Conservation (phyloP, 2,888 invertebrate species). For the Maniola hyperantus region DNA sequence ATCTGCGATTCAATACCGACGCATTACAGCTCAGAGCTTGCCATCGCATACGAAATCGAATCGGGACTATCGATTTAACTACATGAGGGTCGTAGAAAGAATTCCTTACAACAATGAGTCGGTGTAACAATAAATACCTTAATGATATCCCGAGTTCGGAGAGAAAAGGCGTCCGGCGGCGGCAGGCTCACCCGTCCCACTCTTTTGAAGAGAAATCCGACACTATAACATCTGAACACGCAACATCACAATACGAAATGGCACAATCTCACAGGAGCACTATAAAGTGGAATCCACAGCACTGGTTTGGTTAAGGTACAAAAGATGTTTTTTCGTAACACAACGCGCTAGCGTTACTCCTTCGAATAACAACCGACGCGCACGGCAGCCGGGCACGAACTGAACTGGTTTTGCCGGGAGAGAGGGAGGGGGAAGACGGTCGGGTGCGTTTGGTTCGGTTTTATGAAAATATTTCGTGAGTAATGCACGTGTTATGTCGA, state of each 20-base stretch:
- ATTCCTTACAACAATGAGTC: constrained; percentile 81
- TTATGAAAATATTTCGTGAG: constrained; percentile 83
- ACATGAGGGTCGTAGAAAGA: constrained; percentile 74
- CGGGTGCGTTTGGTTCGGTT: constrained; percentile 79
- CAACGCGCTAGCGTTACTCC: constrained; percentile 60
- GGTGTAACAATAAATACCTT: constrained; percentile 83
- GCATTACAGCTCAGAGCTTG: constrained; percentile 57
- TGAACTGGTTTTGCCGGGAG: constrained; percentile 74
- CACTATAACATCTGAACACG: constrained; percentile 68
- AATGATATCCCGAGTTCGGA: constrained; percentile 81
- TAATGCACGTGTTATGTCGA: constrained; percentile 82
- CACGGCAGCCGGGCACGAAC: constrained; percentile 79
- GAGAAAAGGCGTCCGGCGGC: constrained; percentile 77
- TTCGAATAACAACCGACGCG: constrained; percentile 62
- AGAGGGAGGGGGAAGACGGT: constrained; percentile 56
- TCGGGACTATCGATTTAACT: constrained; percentile 76
- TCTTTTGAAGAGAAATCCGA: constrained; percentile 74
- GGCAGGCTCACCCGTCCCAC: constrained; percentile 73
- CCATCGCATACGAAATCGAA: constrained; percentile 57
- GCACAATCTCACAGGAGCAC: constrained; percentile 78
- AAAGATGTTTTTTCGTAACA: constrained; percentile 76
- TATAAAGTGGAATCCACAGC: constrained; percentile 71
- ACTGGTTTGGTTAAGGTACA: constrained; percentile 73
- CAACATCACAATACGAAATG: constrained; percentile 73
- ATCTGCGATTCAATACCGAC: constrained; percentile 65